Base-by-base conservation (phyloP, 2,888 invertebrate species). In the Tridacna gigas region DNA sequence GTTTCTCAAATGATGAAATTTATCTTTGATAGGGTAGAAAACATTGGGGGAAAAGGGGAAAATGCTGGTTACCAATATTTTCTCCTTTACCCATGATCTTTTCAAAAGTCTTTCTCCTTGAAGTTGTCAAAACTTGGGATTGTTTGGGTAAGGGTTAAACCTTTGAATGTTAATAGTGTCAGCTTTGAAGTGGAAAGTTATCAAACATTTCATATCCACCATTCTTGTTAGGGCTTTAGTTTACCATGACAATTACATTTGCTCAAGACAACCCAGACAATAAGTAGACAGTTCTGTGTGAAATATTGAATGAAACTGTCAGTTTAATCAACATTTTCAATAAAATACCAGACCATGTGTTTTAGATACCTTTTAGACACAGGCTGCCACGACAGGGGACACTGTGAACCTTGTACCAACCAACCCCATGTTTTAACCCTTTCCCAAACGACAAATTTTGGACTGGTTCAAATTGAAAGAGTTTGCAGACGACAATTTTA, bases 281-380 rank as follows among this genome's bases (percentile, higher is more conserved):
- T 26, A 25, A 25, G 48, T 13, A 51, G 71, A 71, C 71, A 71
- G 47, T 48, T 48, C 18, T 25, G 76, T 45, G 65, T 26, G 69
- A 76, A 75, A 63, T 80, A 80, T 76, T 80, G 76, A 80, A 80
- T 80, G 80, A 80, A 80, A 25, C 76, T 76, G 80, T 80, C 80
- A 80, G 78, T 47, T 25, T 25, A 51, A 71, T 71, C 51, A 48
- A 22, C 71, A 22, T 25, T 48, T 71, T 71, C 71, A 71, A 71
- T 71, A 51, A 51, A 71, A 71, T 71, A 71, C 71, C 71, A 25
- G 71, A 71, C 71, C 51, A 25, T 12, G 13, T 22, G 61, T 22
- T 61, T 15, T 61, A 25, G 37, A 56, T 20, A 56, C 18, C 26
- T 18, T 66, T 18, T 26, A 20, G 20, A 45, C 45, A 67, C 37